Evolutionary conservation across 2,797 vertebrate genomes (phyloP), one percentile per base, ranked within the genome.

Genomic region (Silurus lanzhouensis): DNA sequence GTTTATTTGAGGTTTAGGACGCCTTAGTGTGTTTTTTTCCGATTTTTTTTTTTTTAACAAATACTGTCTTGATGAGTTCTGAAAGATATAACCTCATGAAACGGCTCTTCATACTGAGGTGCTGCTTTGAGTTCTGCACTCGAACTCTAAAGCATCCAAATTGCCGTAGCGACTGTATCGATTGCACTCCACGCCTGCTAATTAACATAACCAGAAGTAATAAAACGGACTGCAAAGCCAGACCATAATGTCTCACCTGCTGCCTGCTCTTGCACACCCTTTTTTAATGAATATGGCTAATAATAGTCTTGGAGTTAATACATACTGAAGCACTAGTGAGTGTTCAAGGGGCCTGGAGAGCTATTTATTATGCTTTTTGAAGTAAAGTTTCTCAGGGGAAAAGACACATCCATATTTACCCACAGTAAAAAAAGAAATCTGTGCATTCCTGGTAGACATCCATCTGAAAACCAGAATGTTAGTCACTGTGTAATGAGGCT

Each of bases 171-270:
- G 22, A 55, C 66, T 70, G 7, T 71, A 86, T 71, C 12, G 85
- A 83, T 20, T 79, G 58, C 75, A 57, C 60, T 79, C 57, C 76
- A 63, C 58, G 38, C 20, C 60, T 79, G 57, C 64, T 86, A 72
- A 83, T 83, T 83, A 79, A 79, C 61, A 83, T 38, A 78, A 79
- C 38, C 57, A 71, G n/a, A 38, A 79, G 20, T 46, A 63, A 61
- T 79, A 79, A 79, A 79, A 79, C 44, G 44, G 31, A 79, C 25
- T 17, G 58, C 81, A 83, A 60, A 66, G 67, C 58, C 82, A 66
- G 82, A 31, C 67, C 27, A 48, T 13, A 58, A 60, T 79, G 82
- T 67, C 76, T 86, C 58, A 61, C 84, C 70, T 44, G n/a, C 63
- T 46, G 60, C 8, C 79, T 46, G 48, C 46, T 74, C 48, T 58